phyloP scores from a whole-genome alignment of 2,888 invertebrate species.

The Pimpla rufipes region DNA sequence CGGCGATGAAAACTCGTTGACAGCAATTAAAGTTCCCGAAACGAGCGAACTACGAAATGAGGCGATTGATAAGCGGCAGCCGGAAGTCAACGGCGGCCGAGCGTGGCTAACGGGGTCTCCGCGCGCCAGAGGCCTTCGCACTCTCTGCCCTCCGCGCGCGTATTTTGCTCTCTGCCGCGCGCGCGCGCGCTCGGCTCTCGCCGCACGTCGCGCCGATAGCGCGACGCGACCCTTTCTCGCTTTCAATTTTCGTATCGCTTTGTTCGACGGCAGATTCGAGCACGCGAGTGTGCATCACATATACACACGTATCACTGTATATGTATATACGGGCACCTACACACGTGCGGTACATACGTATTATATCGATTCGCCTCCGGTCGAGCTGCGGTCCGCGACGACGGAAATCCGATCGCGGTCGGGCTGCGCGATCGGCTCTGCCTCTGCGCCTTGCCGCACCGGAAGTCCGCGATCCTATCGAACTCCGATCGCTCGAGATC shows the following conservation, averaged over 20 bases:
- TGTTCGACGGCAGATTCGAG: conserved; percentile 46
- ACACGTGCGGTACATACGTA: not conserved
- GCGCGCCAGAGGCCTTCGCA: conserved; percentile 32
- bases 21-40: conserved; percentile 77
- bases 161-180: conserved; percentile 34
- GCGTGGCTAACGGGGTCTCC: conserved; percentile 75
- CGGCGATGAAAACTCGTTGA: conserved; percentile 63
- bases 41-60: conserved; percentile 79
- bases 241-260: conserved; percentile 55
- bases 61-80: conserved; percentile 82
- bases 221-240: conserved; percentile 20
- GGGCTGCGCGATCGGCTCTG: conserved; percentile 56
- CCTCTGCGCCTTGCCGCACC: conserved; percentile 35
- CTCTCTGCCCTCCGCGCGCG: not conserved
- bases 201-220: conserved; percentile 5
- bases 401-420: conserved; percentile 69
- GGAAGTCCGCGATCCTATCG: conserved; percentile 67
- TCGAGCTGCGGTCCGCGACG: conserved; percentile 58
- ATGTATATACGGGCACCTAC: not conserved
- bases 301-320: not conserved
- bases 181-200: too few species aligned
- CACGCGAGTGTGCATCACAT: conserved; percentile 14
- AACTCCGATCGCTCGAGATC: conserved; percentile 63
- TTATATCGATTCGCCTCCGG: conserved; percentile 65
- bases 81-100: conserved; percentile 81